These are phyloP conservation scores for Taurulus bubalis DNA, from an alignment of 2,113 vertebrate genomes.

Conservation along the genomic window DNA sequence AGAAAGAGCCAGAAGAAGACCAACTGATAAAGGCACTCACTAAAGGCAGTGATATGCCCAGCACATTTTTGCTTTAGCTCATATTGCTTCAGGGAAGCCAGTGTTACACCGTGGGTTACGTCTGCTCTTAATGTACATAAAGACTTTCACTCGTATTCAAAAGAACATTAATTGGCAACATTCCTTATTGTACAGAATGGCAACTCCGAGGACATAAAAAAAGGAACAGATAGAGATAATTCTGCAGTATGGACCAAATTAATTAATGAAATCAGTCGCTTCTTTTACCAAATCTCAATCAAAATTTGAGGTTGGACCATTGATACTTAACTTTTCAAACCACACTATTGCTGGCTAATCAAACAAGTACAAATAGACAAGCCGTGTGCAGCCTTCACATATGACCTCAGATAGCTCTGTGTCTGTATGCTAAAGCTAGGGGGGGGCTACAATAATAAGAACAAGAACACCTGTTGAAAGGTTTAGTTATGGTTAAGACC, in stretches of 20 bases:
- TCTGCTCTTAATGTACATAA: not conserved
- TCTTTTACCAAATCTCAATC: not conserved
- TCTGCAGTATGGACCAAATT: conserved; percentile 30
- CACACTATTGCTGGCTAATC: not conserved
- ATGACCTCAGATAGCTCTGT: not conserved
- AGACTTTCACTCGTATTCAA: not conserved
- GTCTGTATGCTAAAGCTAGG: not conserved
- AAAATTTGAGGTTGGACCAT: not conserved
- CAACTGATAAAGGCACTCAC: conserved; percentile 81
- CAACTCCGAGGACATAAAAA: not conserved
- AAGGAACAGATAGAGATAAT: not conserved
- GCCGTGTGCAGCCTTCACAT: not conserved
- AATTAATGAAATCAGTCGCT: not conserved
- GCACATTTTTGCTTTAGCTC: not conserved
- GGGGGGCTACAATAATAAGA: conserved; percentile 6
- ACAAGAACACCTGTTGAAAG: conserved; percentile 14
- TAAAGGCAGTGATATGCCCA: not conserved
- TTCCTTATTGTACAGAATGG: not conserved
- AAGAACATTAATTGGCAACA: not conserved
- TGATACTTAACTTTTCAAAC: not conserved
- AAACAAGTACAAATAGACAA: not conserved
- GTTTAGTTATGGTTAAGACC: conserved; percentile 17
- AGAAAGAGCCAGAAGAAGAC: conserved; percentile 88
- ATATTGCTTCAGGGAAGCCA: not conserved
- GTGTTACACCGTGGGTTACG: not conserved